These are phyloP conservation scores for Frieseomelitta varia DNA, from an alignment of 1,140 invertebrate species.

Conservation along the genomic window DNA sequence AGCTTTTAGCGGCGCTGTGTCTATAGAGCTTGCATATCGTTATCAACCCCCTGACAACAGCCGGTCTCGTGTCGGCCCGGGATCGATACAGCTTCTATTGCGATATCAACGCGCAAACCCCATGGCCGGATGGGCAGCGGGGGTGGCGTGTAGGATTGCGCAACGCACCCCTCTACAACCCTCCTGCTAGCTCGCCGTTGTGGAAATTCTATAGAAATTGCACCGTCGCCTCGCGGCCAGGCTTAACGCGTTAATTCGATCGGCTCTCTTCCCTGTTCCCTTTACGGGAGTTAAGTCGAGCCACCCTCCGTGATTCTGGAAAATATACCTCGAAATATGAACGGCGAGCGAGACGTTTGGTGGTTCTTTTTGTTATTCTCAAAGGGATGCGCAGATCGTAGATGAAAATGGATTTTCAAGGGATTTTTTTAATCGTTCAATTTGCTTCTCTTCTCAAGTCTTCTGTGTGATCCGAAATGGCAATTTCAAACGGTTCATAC, in stretches of 20 bases:
- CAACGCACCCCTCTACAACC: background rate
- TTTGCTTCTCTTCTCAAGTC: background rate
- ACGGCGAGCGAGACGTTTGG: background rate
- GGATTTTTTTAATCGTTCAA: background rate
- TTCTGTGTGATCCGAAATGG: too few species aligned
- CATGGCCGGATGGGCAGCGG: slow-evolving; percentile 66
- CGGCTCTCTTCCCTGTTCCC: background rate
- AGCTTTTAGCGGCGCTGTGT: slow-evolving; percentile 46
- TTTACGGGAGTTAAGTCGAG: slow-evolving; percentile 4
- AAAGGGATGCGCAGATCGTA: background rate
- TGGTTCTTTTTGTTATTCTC: background rate
- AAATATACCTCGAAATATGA: slow-evolving; percentile 4
- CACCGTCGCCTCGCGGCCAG: slow-evolving; percentile 36
- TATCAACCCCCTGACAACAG: slow-evolving; percentile 79
- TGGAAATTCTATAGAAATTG: slow-evolving; percentile 65
- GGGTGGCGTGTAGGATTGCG: slow-evolving; percentile 24
- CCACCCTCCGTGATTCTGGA: background rate
- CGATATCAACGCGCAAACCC: slow-evolving; percentile 77
- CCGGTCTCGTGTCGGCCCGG: slow-evolving; percentile 69
- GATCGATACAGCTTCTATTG: slow-evolving; percentile 80
- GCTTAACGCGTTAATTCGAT: slow-evolving; percentile 44
- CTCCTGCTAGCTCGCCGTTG: slow-evolving; percentile 48
- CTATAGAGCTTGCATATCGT: slow-evolving; percentile 73
- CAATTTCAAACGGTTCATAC: too few species aligned
- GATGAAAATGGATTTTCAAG: background rate